Evolutionary conservation across 2,797 vertebrate genomes (phyloP).

Genomic region (Bryconaethiops microstoma): DNA sequence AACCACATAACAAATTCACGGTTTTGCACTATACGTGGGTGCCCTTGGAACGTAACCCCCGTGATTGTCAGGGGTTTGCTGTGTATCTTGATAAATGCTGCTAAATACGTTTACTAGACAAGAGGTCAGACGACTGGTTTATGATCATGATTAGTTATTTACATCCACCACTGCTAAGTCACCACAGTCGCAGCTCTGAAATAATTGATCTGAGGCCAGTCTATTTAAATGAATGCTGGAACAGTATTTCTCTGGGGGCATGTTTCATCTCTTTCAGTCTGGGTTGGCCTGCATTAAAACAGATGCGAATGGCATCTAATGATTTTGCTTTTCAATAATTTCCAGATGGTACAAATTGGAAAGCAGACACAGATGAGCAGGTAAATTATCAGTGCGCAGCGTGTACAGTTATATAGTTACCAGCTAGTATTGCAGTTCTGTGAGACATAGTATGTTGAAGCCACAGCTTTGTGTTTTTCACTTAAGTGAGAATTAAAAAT

Average conservation of each 20-base stretch:
- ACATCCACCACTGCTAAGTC: conserved; percentile 1
- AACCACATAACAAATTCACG: no score
- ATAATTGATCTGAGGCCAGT: conserved; percentile 7
- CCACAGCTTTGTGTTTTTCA: not conserved
- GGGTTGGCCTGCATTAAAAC: conserved; percentile 25
- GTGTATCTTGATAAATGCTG: not conserved
- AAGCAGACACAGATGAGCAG: not conserved
- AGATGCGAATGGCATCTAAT: not conserved
- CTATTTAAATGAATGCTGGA: conserved; percentile 31
- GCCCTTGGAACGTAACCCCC: no score
- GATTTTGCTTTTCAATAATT: conserved; percentile 7
- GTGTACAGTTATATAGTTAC: not conserved
- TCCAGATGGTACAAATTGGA: not conserved
- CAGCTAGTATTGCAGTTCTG: not conserved
- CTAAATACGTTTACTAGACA: not conserved
- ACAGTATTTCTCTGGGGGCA: conserved; percentile 6
- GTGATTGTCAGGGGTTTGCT: no score
- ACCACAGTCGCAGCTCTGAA: not conserved
- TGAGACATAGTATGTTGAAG: not conserved
- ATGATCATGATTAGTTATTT: conserved; percentile 14
- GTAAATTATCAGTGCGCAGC: not conserved
- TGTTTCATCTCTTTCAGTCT: conserved; percentile 17
- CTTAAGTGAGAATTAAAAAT: not conserved
- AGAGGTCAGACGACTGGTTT: conserved; percentile 14
- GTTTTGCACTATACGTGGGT: no score